phyloP scores from a whole-genome alignment of 2,113 vertebrate genomes.

The Anoplopoma fimbria region DNA sequence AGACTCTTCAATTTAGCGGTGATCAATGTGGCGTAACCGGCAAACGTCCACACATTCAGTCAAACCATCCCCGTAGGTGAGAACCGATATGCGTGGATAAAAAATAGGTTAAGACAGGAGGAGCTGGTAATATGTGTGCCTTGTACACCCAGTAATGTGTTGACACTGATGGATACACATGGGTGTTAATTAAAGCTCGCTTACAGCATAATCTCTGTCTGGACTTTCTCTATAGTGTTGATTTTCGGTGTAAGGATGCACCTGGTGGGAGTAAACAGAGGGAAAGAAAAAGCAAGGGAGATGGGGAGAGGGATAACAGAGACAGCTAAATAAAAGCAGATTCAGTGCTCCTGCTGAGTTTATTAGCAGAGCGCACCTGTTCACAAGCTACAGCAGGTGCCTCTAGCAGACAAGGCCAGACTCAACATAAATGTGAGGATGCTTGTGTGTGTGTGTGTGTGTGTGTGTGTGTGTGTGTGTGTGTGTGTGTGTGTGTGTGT shows the following conservation, averaged over 20 bases:
- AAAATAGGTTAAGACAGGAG: background rate
- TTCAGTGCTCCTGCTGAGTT: slow-evolving; percentile 42
- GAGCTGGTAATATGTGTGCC: background rate
- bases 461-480: slow-evolving; percentile 22
- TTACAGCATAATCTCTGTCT: background rate
- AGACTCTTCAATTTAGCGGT: slow-evolving; percentile 41
- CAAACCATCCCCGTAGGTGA: slow-evolving; percentile 28
- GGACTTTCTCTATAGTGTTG: background rate
- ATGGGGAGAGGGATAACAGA: slow-evolving; percentile 18
- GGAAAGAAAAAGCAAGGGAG: background rate
- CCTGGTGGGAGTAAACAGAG: slow-evolving; percentile 13
- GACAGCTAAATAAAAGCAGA: slow-evolving; percentile 29
- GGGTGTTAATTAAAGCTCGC: background rate
- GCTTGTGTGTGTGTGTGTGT: background rate
- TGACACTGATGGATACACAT: slow-evolving; percentile 12
- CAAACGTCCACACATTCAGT: slow-evolving; percentile 27
- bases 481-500: background rate
- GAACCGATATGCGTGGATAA: background rate
- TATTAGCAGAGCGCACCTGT: slow-evolving; percentile 47
- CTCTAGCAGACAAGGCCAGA: slow-evolving; percentile 1
- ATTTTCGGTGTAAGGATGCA: slow-evolving; percentile 4
- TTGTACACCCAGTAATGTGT: background rate
- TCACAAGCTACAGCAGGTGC: slow-evolving; percentile 44
- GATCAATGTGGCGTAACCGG: slow-evolving; percentile 43
- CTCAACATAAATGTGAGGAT: background rate